phyloP scores from a whole-genome alignment of 1,140 invertebrate species.

The Heterodera schachtii region DNA sequence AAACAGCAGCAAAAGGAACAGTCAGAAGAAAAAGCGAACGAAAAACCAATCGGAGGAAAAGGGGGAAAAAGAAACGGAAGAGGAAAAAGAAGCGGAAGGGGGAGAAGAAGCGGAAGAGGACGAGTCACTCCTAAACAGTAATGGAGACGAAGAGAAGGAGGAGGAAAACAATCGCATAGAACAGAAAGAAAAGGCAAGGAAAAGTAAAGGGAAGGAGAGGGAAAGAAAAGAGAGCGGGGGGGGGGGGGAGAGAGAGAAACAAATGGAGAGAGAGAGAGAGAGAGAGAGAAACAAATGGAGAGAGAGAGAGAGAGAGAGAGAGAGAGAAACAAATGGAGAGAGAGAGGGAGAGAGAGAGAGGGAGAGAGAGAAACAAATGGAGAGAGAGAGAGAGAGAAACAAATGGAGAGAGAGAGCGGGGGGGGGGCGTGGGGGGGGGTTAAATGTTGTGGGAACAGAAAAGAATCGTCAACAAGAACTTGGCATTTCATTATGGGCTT shows the following conservation, averaged over 20 bases:
- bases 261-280: not conserved
- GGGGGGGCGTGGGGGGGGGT: no score
- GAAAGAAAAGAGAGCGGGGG: not conserved
- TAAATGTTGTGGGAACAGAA: no score
- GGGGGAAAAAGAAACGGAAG: no score
- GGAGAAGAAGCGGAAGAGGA: not conserved
- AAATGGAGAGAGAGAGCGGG: no score
- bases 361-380: no score
- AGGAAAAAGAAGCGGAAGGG: no score
- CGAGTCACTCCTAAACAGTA: conserved; percentile 5
- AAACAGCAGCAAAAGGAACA: not conserved
- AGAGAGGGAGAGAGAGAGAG: no score
- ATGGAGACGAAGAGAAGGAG: not conserved
- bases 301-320: no score
- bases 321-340: no score
- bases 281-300: not conserved
- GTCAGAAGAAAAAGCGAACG: not conserved
- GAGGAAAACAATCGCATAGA: not conserved
- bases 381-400: no score
- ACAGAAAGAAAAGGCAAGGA: not conserved
- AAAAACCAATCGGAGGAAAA: not conserved
- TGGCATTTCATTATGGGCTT: not conserved
- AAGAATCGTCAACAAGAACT: no score
- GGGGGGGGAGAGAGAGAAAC: not conserved
- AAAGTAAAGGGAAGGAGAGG: not conserved